phyloP scores from a whole-genome alignment of 2,888 invertebrate genomes.

The Ptychoptera contaminata region DNA sequence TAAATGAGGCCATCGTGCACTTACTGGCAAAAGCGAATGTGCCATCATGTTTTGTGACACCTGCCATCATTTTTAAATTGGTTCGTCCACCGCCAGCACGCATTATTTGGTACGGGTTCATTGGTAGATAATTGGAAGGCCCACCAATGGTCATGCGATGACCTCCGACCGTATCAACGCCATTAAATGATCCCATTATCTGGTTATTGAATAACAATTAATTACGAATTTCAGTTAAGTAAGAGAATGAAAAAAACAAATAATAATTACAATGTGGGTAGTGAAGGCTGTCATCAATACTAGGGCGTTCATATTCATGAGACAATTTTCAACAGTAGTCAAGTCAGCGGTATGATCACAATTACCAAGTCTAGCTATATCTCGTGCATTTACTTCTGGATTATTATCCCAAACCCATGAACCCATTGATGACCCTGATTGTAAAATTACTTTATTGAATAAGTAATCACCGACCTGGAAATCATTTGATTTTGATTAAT shows the following conservation, averaged over 20 bases:
- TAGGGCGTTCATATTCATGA: conserved; percentile 24
- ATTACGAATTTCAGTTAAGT: no score
- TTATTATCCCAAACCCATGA: conserved; percentile 32
- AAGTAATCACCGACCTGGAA: conserved; percentile 18
- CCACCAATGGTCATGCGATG: conserved; percentile 18
- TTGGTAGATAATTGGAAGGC: conserved; percentile 18
- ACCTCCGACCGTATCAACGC: background rate
- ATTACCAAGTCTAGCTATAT: conserved; percentile 25
- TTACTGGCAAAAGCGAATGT: conserved; percentile 30
- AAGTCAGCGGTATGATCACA: conserved; percentile 22
- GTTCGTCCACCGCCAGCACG: conserved; percentile 19
- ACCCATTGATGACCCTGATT: conserved; percentile 36
- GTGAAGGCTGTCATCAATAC: conserved; percentile 20
- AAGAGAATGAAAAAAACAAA: background rate
- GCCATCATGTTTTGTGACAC: conserved; percentile 34
- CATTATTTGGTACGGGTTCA: conserved; percentile 22
- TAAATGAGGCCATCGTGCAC: conserved; percentile 7
- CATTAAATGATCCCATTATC: background rate
- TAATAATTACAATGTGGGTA: conserved; percentile 2
- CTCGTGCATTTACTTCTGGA: conserved; percentile 23
- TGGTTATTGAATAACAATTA: background rate
- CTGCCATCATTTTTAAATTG: conserved; percentile 31
- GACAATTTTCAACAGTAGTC: conserved; percentile 23
- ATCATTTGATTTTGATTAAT: conserved; percentile 5
- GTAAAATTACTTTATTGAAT: conserved; percentile 34